Evolutionary conservation across 2,888 invertebrate species (phyloP), one percentile per base, ranked within the genome.

Genomic region (Eupithecia subfuscata): DNA sequence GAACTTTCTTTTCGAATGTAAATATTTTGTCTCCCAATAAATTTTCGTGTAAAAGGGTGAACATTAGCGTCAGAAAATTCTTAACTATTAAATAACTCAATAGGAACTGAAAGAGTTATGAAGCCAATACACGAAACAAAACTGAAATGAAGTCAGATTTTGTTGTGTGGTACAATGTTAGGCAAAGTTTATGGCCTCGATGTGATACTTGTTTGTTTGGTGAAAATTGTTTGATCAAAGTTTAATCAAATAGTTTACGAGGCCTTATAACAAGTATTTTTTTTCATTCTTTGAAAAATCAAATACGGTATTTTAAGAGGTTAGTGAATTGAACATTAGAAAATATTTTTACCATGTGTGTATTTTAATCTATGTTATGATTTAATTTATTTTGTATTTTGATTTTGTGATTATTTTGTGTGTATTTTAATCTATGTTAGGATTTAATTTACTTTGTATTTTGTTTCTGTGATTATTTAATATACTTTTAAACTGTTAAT

Each of bases 81-180:
- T 85, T 88, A 89, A 87, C 84, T 85, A 90, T 91, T 91, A 91
- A 92, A 92, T 92, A 91, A 92, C 91, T 90, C 90, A 90, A 91
- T 92, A 86, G 87, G 79, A 82, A 80, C 70, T 74, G 65, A 78
- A 80, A 86, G 88, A 92, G 86, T 91, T 88, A 92, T 91, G 87
- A 81, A 71, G 75, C 75, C 75, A 79, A 79, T 81, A 87, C 93
- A 92, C 92, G 92, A 85, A 91, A 82, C 79, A 78, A 71, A 74
- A 71, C 64, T 67, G 56, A 80, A 78, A 71, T 75, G 71, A 68
- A 77, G 77, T 68, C 40, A 76, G 78, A 77, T 79, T 82, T 84
- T 78, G 78, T 75, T 67, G 78, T 82, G 56, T 80, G 84, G 83
- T 79, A 78, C 81, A 85, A 84, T 56, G 30, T 22, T 72, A 2